Percentiles rank a stretch among this genome's conserved stretches.
phyloP scores from a whole-genome alignment of 2,888 invertebrate genomes.

The Brenthis hecate region DNA sequence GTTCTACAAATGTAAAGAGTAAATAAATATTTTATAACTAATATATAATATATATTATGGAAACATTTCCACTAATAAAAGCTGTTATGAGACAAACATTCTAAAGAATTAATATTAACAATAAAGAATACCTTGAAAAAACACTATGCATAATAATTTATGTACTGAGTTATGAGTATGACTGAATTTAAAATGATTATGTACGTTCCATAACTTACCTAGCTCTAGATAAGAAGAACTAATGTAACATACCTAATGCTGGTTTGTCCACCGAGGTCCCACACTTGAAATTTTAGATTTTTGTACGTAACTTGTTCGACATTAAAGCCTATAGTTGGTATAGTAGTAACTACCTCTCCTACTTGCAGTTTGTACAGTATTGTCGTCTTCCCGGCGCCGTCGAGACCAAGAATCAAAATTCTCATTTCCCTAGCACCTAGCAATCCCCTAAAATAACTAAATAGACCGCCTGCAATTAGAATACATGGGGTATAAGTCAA shows the following conservation, averaged over 20 bases:
- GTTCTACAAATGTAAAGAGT: too few relatives aligned
- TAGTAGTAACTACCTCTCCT: constrained; percentile 99
- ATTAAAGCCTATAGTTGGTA: constrained; percentile 99
- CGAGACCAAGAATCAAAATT: constrained; percentile 97
- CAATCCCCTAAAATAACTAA: constrained; percentile 97
- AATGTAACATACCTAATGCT: constrained; percentile 91
- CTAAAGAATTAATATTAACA: too few relatives aligned
- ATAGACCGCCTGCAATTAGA: constrained; percentile 90
- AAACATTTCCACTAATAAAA: too few relatives aligned
- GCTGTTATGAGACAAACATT: too few relatives aligned
- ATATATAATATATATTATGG: too few relatives aligned
- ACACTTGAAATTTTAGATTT: constrained; percentile 99
- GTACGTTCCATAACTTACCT: neutral
- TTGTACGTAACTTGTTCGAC: constrained; percentile 99
- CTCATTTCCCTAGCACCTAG: constrained; percentile 98
- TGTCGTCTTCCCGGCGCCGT: constrained; percentile 99
- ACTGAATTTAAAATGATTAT: too few relatives aligned
- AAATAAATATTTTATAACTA: too few relatives aligned
- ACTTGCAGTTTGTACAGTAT: constrained; percentile 99
- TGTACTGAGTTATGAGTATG: too few relatives aligned
- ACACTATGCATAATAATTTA: too few relatives aligned
- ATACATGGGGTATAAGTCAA: constrained; percentile 3
- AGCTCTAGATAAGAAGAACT: constrained; percentile 26
- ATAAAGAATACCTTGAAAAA: too few relatives aligned
- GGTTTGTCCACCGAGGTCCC: constrained; percentile 99